These are phyloP conservation scores for Antheraea pernyi DNA, from an alignment of 1,140 invertebrate species.

Conservation along the genomic window DNA sequence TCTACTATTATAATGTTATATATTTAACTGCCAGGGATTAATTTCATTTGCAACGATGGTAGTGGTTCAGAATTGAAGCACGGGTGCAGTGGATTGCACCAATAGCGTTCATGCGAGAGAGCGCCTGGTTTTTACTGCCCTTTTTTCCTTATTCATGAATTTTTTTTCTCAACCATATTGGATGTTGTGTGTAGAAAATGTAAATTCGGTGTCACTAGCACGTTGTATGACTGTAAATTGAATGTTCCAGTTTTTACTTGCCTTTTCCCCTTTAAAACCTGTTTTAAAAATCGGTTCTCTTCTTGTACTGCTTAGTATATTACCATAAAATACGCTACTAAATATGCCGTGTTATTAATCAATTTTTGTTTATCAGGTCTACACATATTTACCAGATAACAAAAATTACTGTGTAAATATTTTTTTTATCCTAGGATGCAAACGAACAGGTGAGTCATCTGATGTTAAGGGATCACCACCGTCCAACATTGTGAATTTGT, in stretches of 20 bases:
- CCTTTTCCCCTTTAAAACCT: not conserved
- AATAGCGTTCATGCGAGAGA: slow-evolving; percentile 25
- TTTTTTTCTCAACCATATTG: slow-evolving; percentile 11
- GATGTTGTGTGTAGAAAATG: not conserved
- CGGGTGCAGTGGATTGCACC: slow-evolving; percentile 24
- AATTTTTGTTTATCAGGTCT: no score
- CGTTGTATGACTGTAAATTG: not conserved
- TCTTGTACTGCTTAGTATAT: no score
- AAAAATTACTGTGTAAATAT: no score
- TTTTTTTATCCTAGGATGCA: no score
- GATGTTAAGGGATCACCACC: no score
- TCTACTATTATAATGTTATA: no score
- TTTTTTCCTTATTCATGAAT: slow-evolving; percentile 26
- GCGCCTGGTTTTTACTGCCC: slow-evolving; percentile 22
- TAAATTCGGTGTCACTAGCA: not conserved
- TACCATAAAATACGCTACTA: no score
- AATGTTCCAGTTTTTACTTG: not conserved
- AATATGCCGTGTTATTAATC: no score
- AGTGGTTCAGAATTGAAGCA: slow-evolving; percentile 7
- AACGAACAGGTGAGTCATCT: no score
- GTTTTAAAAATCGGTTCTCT: no score
- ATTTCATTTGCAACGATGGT: not conserved
- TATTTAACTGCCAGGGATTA: not conserved
- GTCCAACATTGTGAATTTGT: no score
- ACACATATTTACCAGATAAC: no score